These are phyloP conservation scores for Probaryconus sp. DNA, from an alignment of 1,140 invertebrate genomes.

Conservation along the genomic window DNA sequence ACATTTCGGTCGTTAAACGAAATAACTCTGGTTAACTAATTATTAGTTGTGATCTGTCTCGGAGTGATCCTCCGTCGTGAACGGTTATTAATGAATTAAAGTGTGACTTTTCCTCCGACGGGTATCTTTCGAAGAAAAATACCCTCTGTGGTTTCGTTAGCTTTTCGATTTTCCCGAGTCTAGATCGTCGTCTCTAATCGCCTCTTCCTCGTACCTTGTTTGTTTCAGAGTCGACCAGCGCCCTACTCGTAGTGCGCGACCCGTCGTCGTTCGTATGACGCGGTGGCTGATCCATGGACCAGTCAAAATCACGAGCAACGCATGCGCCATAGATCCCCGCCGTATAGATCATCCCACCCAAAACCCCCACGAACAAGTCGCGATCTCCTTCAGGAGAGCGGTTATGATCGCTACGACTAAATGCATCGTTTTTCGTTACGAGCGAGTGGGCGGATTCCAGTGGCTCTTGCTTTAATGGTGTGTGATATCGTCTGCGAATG, in stretches of 20 bases:
- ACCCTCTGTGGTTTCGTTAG: slow-evolving; percentile 38
- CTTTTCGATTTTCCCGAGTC: slow-evolving; percentile 37
- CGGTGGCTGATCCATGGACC: slow-evolving; percentile 72
- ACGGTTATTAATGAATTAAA: neutral
- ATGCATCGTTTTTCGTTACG: slow-evolving; percentile 33
- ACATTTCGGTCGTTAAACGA: slow-evolving; percentile 68
- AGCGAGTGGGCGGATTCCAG: slow-evolving; percentile 33
- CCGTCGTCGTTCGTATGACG: slow-evolving; percentile 78
- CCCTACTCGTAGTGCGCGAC: slow-evolving; percentile 78
- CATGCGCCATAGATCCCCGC: slow-evolving; percentile 66
- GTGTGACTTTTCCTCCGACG: slow-evolving; percentile 12
- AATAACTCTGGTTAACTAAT: slow-evolving; percentile 9
- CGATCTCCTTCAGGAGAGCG: slow-evolving; percentile 29
- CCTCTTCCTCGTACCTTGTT: slow-evolving; percentile 55
- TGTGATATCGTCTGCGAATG: slow-evolving; percentile 31
- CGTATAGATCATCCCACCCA: neutral
- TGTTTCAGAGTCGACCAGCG: slow-evolving; percentile 77
- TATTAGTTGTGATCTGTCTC: slow-evolving; percentile 12
- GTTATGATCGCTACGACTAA: slow-evolving; percentile 24
- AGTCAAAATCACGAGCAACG: slow-evolving; percentile 70
- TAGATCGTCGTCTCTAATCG: slow-evolving; percentile 30
- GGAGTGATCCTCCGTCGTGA: slow-evolving; percentile 51
- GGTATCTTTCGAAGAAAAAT: slow-evolving; percentile 14
- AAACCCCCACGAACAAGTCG: slow-evolving; percentile 10
- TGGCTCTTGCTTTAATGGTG: slow-evolving; percentile 10